These are phyloP conservation scores for Rugalucina vietnamica DNA, from an alignment of 2,888 invertebrate species.

Conservation along the genomic window DNA sequence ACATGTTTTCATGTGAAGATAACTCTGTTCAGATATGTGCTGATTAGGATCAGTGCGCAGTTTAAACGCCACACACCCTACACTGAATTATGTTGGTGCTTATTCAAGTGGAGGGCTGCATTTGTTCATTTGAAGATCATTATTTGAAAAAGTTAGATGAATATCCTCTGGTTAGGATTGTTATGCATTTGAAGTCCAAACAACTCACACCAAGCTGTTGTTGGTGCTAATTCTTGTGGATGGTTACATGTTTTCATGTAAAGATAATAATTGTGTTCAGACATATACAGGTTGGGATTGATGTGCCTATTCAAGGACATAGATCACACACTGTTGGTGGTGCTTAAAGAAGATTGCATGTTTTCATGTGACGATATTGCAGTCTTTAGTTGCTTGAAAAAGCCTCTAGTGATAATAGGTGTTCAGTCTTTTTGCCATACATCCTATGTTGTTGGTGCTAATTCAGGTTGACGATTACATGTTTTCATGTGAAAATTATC, in stretches of 20 bases:
- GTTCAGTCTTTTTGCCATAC: constrained; percentile 82
- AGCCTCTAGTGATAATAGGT: constrained; percentile 81
- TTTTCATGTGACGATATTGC: constrained; percentile 83
- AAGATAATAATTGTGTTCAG: too few species aligned
- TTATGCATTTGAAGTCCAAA: constrained; percentile 82
- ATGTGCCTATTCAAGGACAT: constrained; percentile 82
- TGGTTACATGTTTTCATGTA: constrained; percentile 83
- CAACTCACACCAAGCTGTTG: constrained; percentile 83
- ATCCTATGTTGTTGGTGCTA: constrained; percentile 84
- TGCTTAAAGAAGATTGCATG: constrained; percentile 84
- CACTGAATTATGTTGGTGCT: constrained; percentile 82
- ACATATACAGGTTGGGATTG: constrained; percentile 79
- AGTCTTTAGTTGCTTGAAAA: too few species aligned
- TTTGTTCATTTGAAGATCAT: constrained; percentile 83
- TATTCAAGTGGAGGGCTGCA: constrained; percentile 84
- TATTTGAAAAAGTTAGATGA: too few species aligned
- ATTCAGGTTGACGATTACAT: constrained; percentile 84
- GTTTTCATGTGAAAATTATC: too few species aligned
- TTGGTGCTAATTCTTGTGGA: constrained; percentile 84
- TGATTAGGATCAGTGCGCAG: constrained; percentile 82
- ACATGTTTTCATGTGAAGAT: constrained; percentile 81
- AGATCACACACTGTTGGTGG: constrained; percentile 84
- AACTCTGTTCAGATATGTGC: too few species aligned
- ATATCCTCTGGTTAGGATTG: constrained; percentile 79
- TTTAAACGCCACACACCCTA: constrained; percentile 83